Base-by-base conservation (phyloP, 53 echinoderm and acorn worm species). In the Actinopyga echinites region DNA sequence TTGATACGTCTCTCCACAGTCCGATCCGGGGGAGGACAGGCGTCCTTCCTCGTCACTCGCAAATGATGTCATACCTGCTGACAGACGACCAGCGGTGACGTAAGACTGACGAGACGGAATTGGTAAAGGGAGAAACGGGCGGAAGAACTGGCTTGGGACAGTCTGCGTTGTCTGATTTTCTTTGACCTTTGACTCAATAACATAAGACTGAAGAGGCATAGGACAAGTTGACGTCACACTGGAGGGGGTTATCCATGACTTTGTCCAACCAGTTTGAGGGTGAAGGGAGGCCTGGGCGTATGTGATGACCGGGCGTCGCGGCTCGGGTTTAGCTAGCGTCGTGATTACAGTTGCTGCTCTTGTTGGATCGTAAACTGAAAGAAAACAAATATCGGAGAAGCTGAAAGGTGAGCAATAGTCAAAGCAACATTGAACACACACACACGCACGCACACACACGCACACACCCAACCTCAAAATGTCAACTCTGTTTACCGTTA, bases 341-440 rank as follows among this genome's bases (percentile, higher is more conserved):
- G 84, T 69, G 20, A 63, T 45, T 17, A 64, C 77, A 5, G 59
- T 40, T 19, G 71, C 34, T 25, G 79, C 77, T 25, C 74, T 44
- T 17, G 83, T 77, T 30, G 90, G 90, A 24, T 93, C 84, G 77
- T 89, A 93, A 8, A 90, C 93, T 93, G 86, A 13, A 86, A 24
- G 25, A 37, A 56, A 15, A 40, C 6, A 11, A 30, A 77, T 17
- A 54, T 25, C 36, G 12, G 31, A 8, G 20, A 40, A 13, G 22
- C 35, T 9, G 63, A 58, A 80, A n/a, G 60, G 9, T 30, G 34
- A 31, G 17, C 4, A 22, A 19, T 23, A 17, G 6, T 23, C 22
- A 35, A 30, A 9, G 12, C 22, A 11, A 35, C 7, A 36, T 37
- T 0, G 12, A 2, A 69, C 7, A 34, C 40, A 69, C 38, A 7